Conservation (phyloP, 2,113 vertebrate species). For the Tautogolabrus adspersus region DNA sequence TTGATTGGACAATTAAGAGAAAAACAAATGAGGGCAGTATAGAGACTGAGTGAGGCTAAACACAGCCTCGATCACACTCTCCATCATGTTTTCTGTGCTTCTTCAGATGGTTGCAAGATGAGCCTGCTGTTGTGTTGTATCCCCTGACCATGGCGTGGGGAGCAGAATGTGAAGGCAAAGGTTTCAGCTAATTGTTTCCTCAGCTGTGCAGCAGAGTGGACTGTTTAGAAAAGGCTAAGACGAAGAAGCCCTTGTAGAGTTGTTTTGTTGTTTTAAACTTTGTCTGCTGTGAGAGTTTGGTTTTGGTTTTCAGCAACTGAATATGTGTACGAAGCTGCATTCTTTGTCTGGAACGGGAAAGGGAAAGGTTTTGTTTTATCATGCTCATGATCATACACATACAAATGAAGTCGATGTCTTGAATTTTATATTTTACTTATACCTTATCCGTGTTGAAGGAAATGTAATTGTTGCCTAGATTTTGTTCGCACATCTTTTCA, state of each 20-base stretch:
- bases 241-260: slow-evolving; percentile 39
- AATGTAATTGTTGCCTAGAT: not conserved
- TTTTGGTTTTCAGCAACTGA: slow-evolving; percentile 30
- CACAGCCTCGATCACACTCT: slow-evolving; percentile 32
- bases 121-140: slow-evolving; percentile 48
- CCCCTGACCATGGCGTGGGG: slow-evolving; percentile 50
- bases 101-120: slow-evolving; percentile 56
- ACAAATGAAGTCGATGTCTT: not conserved
- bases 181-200: slow-evolving; percentile 74
- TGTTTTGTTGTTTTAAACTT: slow-evolving; percentile 62
- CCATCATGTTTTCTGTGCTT: slow-evolving; percentile 26
- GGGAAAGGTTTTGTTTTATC: not conserved
- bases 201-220: slow-evolving; percentile 67
- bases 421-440: not conserved
- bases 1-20: slow-evolving; percentile 72
- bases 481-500: not conserved
- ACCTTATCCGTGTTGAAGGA: not conserved
- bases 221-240: slow-evolving; percentile 48
- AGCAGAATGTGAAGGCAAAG: slow-evolving; percentile 71
- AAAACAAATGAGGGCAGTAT: slow-evolving; percentile 53
- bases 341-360: not conserved
- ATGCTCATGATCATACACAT: not conserved
- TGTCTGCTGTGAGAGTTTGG: slow-evolving; percentile 36
- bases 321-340: slow-evolving; percentile 7
- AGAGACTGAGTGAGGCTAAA: slow-evolving; percentile 38